Base-by-base conservation (phyloP, 2,113 vertebrate species). In the Poeciliopsis prolifica region DNA sequence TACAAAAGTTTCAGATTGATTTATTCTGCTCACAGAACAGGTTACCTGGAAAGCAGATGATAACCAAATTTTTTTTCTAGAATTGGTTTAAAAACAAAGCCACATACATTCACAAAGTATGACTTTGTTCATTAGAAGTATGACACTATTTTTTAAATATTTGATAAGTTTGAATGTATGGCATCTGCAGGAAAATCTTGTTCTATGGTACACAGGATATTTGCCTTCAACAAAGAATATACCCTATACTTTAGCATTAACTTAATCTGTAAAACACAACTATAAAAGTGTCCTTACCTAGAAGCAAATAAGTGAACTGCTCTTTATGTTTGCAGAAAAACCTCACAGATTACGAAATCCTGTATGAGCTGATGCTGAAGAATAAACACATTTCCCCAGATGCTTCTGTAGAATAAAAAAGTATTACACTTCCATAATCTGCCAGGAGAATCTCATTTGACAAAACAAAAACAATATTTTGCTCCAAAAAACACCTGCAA, bases 1-100 rank as follows among this genome's bases (percentile, higher is more conserved):
- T 68, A 35, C 69, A 77, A 66, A 86, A 70, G 64, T 67, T 77
- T 74, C 73, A 54, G 73, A 82, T 70, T 62, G 7, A 54, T 5
- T 54, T 22, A 54, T n/a, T 9, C 51, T 7, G 35, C 70, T 14
- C 37, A 74, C 51, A 68, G 48, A 37, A 40, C 67, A 64, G 6
- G 62, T 54, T 35, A 54, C 22, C 3, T 24, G 51, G 19, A 35
- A 33, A 65, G 22, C 29, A 35, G 24, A 65, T 33, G 15, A 26
- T 44, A 24, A 44, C 37, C 71, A 37, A 67, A 73, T 71, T 69
- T 72, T 3, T 28, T 19, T 65, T 44, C 65, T 40, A 66, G 44
- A 15, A 62, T 69, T 72, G 69, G 72, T 26, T 48, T 62, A 14
- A 15, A 15, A 29, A 14, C 61, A 29, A 70, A 75, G 61, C 4